Base-by-base conservation (phyloP, 2,888 invertebrate genomes). In the Exephanes ischioxanthus region DNA sequence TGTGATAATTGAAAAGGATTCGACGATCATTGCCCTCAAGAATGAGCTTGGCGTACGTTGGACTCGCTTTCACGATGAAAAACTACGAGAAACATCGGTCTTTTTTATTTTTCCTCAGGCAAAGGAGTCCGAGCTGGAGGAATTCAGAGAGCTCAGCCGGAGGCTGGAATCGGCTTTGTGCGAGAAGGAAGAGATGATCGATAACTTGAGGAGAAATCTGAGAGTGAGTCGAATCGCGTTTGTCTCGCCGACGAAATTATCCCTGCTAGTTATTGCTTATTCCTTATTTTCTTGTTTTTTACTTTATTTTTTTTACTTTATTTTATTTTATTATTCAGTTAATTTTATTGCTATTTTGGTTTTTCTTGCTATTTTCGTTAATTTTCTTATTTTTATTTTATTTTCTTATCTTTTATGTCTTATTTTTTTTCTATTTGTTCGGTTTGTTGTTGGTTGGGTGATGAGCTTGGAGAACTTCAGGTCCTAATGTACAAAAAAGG, bases 1-100 rank as follows among this genome's bases (percentile, higher is more conserved):
- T 6, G 87, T 89, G 2, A 91, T 93, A 45, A 91, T 91, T 22
- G 87, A 92, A 63, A 93, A 92, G 82, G 93, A 93, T 72, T 91
- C 92, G 30, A 91, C 91, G 79, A 93, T 93, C 22, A 90, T 92
- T 22, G 88, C 89, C 5, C 79, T 93, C 53, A 89, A 91, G 66
- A 90, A 91, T 72, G 90, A 92, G 70, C 83, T 92, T 22, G 87
- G 87, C 14, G 92, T 91, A 88, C 30, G 89, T 82, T 66, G 30
- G 4, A 19, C 7, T 37, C 14, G 2, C 14, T 11, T 41, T 16
- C 19, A 14, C 16, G 30, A 3, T 19, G 26, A 51, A 14, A 66
- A 5, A 41, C 26, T 61, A 48, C 19, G 48, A 19, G 5, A 61
- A 61, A 61, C 16, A 61, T 30, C 14, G 26, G 5, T 16, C 30